Conservation (phyloP, 2,888 invertebrate species). For the Parnassius smintheus region DNA sequence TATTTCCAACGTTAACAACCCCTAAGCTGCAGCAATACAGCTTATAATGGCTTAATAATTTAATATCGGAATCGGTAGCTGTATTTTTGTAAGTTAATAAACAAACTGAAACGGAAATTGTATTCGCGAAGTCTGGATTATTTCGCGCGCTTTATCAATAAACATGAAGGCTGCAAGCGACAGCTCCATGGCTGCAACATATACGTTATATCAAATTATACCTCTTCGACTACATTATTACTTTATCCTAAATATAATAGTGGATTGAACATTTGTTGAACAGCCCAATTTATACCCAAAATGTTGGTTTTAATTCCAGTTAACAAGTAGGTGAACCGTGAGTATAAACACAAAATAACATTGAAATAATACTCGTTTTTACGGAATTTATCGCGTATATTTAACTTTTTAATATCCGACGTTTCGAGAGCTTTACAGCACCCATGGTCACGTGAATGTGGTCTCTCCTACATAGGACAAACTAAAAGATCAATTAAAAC, state of each 20-base stretch:
- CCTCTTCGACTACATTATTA: constrained; percentile 33
- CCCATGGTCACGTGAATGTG: no score
- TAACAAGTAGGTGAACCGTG: background rate
- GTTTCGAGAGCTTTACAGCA: no score
- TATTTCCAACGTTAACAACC: constrained; percentile 34
- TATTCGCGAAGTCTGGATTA: constrained; percentile 72
- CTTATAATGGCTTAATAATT: constrained; percentile 45
- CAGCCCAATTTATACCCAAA: constrained; percentile 24
- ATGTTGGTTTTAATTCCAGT: constrained; percentile 17
- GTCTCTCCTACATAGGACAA: no score
- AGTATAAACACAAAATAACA: no score
- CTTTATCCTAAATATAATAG: constrained; percentile 34
- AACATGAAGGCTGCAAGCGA: constrained; percentile 50
- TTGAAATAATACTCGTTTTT: no score
- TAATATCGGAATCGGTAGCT: constrained; percentile 39
- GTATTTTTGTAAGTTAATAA: constrained; percentile 54
- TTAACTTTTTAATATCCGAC: no score
- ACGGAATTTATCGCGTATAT: no score
- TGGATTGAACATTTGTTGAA: constrained; percentile 31
- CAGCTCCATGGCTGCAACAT: constrained; percentile 41
- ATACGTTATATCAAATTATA: constrained; percentile 56
- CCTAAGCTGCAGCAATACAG: constrained; percentile 45
- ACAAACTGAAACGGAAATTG: constrained; percentile 50
- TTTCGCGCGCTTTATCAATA: constrained; percentile 67
- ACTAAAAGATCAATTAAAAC: no score